Evolutionary conservation across 2,888 invertebrate species (phyloP).

Genomic region (Cryptosula pallasiana): DNA sequence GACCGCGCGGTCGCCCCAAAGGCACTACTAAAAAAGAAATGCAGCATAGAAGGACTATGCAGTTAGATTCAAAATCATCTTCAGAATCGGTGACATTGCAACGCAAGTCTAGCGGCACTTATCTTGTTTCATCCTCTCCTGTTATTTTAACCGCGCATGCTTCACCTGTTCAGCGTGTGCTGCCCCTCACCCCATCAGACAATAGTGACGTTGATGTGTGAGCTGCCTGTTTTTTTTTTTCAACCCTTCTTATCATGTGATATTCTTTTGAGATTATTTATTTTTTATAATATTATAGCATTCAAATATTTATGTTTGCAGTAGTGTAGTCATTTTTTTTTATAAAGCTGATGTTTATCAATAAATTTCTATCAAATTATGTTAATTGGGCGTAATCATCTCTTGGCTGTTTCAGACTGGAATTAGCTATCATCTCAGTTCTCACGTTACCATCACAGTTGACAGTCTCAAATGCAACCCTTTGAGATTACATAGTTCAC

Average conservation of each 20-base stretch:
- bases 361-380: too few species aligned
- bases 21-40: slow-evolving; percentile 1
- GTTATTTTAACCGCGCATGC: background rate
- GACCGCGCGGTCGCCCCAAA: background rate
- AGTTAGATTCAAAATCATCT: background rate
- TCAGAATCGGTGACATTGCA: background rate
- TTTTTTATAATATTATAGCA: too few species aligned
- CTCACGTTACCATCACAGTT: slow-evolving; percentile 11
- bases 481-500: background rate
- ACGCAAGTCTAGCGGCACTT: background rate
- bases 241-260: too few species aligned
- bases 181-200: background rate
- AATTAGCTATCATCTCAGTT: background rate
- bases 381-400: background rate
- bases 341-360: too few species aligned
- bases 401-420: slow-evolving; percentile 14
- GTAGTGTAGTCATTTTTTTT: background rate
- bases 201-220: slow-evolving; percentile 1
- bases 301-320: background rate
- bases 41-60: background rate
- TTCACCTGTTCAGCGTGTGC: background rate
- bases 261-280: too few species aligned
- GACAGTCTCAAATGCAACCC: background rate
- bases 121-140: background rate
- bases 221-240: too few species aligned